Evolutionary conservation across 2,797 vertebrate genomes (phyloP), one percentile per base, ranked within the genome.

Genomic region (Taenioides sp.): DNA sequence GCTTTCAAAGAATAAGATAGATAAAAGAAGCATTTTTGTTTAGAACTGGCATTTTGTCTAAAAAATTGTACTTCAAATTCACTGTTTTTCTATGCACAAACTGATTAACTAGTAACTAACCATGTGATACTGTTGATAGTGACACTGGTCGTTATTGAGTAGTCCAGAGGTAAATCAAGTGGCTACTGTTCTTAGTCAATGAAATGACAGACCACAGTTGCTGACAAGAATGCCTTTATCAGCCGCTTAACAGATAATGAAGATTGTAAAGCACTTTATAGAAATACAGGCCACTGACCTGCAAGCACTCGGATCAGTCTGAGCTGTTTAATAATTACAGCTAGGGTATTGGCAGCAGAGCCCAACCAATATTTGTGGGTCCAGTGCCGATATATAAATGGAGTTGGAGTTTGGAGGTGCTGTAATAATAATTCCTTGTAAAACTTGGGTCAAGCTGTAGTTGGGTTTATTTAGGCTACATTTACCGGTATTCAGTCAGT

Each of bases 161-260:
- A 50, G 43, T 52, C 16, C 43, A 31, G 47, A 17, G 25, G 27
- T 66, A 66, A 66, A 66, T 69, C 58, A 67, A 69, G 62, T 67
- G 64, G 59, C 69, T 57, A 59, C 67, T 69, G 6, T 71, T 60
- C 28, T 69, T 7, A 2, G 49, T 78, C 27, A 6, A 1, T 54
- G 67, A 69, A 73, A 78, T 78, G 27, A 75, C 67, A 78, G 61
- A 74, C 20, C 69, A 63, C 59, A 18, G 28, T 54, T 9, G 14
- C 64, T 70, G 55, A 67, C 58, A 31, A 23, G 72, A 71, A 65
- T 17, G 43, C 52, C 61, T 72, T 71, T 66, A 84, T 84, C 64
- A 70, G 75, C 78, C 11, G 54, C 69, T 57, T 0, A 68, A 43
- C 31, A 63, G 57, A 78, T 79, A 74, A 49, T 1, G 10, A 43